phyloP scores from a whole-genome alignment of 2,888 invertebrate species.

The Enoplolaimus lenunculus region DNA sequence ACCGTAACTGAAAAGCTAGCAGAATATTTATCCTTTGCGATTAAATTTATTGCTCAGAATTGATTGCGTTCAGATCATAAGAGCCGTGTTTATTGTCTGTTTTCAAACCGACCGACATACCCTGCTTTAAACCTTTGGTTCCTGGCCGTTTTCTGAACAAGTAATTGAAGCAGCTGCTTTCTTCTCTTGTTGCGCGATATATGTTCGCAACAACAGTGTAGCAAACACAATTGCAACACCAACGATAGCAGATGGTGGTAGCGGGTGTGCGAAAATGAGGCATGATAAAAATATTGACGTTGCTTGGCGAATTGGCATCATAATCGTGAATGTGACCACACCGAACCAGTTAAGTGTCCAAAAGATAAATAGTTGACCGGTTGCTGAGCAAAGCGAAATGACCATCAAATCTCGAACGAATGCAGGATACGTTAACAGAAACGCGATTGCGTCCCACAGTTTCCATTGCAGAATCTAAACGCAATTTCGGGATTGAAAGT shows the following conservation, averaged over 20 bases:
- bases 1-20: no score
- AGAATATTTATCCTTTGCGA: no score
- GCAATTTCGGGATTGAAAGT: no score
- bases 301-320: conserved; percentile 89
- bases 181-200: conserved; percentile 4
- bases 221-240: conserved; percentile 72
- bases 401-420: conserved; percentile 65
- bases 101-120: no score
- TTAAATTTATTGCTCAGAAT: no score
- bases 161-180: no score
- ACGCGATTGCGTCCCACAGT: background rate
- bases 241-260: conserved; percentile 59
- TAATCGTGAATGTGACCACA: conserved; percentile 86
- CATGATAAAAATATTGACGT: conserved; percentile 79
- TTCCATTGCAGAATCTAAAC: background rate
- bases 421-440: conserved; percentile 52
- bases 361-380: conserved; percentile 90
- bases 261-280: conserved; percentile 70
- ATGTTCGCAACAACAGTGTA: conserved; percentile 52
- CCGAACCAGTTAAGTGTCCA: conserved; percentile 87
- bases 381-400: conserved; percentile 72
- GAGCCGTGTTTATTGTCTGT: no score
- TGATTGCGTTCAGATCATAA: no score
- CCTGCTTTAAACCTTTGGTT: no score
- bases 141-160: no score